Evolutionary conservation across 2,797 vertebrate species (phyloP).

Genomic region (Amphiprion clarkii): DNA sequence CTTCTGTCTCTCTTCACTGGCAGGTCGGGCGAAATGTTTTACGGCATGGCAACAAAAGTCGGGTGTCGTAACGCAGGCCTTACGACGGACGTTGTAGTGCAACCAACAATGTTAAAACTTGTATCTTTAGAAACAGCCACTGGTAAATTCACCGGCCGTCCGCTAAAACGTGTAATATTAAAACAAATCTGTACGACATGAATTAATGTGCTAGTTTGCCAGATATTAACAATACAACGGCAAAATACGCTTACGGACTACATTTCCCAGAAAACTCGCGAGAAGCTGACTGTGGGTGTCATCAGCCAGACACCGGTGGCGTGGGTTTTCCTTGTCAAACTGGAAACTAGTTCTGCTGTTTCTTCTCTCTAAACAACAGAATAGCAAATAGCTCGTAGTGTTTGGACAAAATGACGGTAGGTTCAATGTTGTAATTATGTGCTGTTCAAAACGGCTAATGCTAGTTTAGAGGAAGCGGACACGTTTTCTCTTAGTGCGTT

Average conservation of each 20-base stretch:
- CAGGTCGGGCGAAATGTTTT: slow-evolving; percentile 80
- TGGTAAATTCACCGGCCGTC: fast-evolving
- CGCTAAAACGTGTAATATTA: fast-evolving
- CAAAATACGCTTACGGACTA: slow-evolving; percentile 42
- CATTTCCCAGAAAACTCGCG: slow-evolving; percentile 73
- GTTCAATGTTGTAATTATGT: background rate
- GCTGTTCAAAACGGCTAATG: background rate
- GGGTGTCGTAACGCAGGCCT: slow-evolving; percentile 54
- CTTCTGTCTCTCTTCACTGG: slow-evolving; percentile 80
- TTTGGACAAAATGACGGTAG: slow-evolving; percentile 77
- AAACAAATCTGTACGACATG: fast-evolving
- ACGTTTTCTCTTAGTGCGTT: slow-evolving; percentile 2
- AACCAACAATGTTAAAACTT: too few species aligned
- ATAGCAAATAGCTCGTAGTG: background rate
- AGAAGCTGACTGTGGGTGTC: slow-evolving; percentile 50
- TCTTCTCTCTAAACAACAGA: slow-evolving; percentile 6
- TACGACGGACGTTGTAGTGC: background rate
- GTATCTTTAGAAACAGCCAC: fast-evolving
- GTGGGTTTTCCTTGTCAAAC: slow-evolving; percentile 71
- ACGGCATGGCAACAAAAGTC: slow-evolving; percentile 75
- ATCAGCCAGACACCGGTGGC: slow-evolving; percentile 77
- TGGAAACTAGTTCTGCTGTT: slow-evolving; percentile 30
- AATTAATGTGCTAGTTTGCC: fast-evolving
- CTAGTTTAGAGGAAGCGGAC: background rate
- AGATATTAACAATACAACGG: background rate